Base-by-base conservation (phyloP, 2,797 vertebrate genomes). In the Ateles fusciceps region DNA sequence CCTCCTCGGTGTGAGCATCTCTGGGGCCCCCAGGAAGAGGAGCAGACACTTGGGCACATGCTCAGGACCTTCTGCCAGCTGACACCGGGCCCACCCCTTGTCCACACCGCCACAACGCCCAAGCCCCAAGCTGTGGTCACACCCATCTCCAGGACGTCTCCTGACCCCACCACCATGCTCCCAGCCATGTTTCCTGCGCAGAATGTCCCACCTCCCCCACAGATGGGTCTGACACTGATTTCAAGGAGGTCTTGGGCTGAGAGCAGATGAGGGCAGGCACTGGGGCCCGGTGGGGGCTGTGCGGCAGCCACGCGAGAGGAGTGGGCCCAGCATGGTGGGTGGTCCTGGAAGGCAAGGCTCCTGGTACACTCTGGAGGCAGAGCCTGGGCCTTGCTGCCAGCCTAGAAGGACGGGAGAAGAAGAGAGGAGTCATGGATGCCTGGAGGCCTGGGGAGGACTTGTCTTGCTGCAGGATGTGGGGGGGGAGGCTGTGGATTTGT, bases 261-360 rank as follows among this genome's bases (percentile, higher is more conserved):
- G 26, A 52, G 46, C 57, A 28, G 36, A 64, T 28, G 36, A 68
- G 33, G 24, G 36, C 30, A 36, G 74, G 44, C 24, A 3, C 55
- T 8, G 4, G 28, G 26, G 75, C 61, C 75, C 10, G 12, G 11
- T 3, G 42, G 19, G 33, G 92, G 61, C 30, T 5, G 12, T 36
- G 61, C 19, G 4, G 30, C 42, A 5, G 15, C 46, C 22, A 75
- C 2, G 0, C 11, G 12, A 80, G 24, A 48, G 42, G 11, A 46
- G 83, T n/a, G 7, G 71, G 24, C 72, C 57, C 4, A 1, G 85
- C 2, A 7, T 24, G 6, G 28, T 0, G 1, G 46, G 61, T 2
- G 42, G 8, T 14, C 4, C 39, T 8, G 33, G 59, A 86, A 24
- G 48, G 48, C 44, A 2, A 33, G 75, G 28, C 44, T 48, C 28